Base-by-base conservation (phyloP, 1,140 invertebrate genomes). In the Meloidogyne floridensis region DNA sequence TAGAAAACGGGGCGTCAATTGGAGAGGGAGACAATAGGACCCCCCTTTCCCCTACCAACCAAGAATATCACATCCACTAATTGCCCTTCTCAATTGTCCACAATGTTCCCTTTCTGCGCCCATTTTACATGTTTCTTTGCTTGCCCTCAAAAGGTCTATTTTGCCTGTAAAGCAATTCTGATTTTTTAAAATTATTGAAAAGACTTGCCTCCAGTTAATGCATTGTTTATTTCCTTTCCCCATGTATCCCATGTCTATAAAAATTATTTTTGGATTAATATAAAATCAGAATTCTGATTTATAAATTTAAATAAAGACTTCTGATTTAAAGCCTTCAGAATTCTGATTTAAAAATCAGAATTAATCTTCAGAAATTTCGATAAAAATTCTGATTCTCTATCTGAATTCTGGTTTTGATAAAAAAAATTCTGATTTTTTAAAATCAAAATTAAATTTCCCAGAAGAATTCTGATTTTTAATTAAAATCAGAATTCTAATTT, bases 91-190 rank as follows among this genome's bases (percentile, higher is more conserved):
- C 11, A 89, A 54, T 53, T 89, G 82, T 53, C 84, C 87, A 70
- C 88, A 89, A 75, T 89, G 87, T 75, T 89, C 89, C 75, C 88
- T 53, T 78, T 89, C 88, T 11, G 88, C 89, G 1, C 86, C 87
- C 69, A 83, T 89, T 85, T 84, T 83, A 72, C 88, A 89, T 2
- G 89, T 90, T 74, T 90, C 87, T 78, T 87, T 89, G 74, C 89
- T 88, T 3, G 88, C 88, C 70, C 83, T 81, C 47, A 89, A 73
- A 69, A 89, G 77, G 82, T 89, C 86, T n/a, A 89, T 90, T 70
- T 87, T 80, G 20, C 88, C 77, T 79, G 7, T 4, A 79, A 79
- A 69, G 18, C n/a, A 20, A 5, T 11, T 78, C 43, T 59, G 18
- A 70, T 51, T 78, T 18, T 65, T 11, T 71, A 9, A n/a, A n/a